Evolutionary conservation across 1,140 invertebrate species (phyloP).

Genomic region (Phortica variegata): DNA sequence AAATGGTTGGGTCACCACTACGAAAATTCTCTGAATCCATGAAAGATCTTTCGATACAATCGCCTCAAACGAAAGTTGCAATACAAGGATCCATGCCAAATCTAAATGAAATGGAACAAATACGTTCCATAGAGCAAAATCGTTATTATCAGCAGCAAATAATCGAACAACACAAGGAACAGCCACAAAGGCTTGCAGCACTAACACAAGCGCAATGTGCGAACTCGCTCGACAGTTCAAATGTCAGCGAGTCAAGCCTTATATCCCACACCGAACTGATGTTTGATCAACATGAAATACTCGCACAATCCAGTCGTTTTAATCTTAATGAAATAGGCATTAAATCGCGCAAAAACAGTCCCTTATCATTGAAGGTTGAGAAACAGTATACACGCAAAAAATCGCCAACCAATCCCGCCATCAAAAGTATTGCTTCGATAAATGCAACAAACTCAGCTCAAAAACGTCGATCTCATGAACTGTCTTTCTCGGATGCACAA

Average conservation of each 20-base stretch:
- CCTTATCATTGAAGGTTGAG: too few species aligned
- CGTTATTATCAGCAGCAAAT: constrained; percentile 43
- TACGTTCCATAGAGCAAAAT: constrained; percentile 52
- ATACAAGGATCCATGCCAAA: constrained; percentile 56
- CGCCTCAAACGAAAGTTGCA: constrained; percentile 29
- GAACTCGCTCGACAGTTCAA: constrained; percentile 25
- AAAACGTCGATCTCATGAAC: constrained; percentile 39
- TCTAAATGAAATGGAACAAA: constrained; percentile 45
- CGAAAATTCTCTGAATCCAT: constrained; percentile 53
- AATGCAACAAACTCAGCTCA: constrained; percentile 5
- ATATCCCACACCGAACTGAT: constrained; percentile 33
- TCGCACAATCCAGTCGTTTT: constrained; percentile 51
- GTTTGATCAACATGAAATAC: constrained; percentile 50
- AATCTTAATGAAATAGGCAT: constrained; percentile 47
- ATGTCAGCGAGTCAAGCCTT: constrained; percentile 29
- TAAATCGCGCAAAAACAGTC: constrained; percentile 21
- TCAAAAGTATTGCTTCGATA: background rate
- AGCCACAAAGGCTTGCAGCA: background rate
- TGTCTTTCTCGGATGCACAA: constrained; percentile 39
- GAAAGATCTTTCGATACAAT: constrained; percentile 39
- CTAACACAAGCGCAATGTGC: background rate
- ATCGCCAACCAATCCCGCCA: background rate
- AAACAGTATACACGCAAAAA: constrained; percentile 1
- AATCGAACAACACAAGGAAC: background rate
- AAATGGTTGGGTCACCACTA: constrained; percentile 43